phyloP scores from a whole-genome alignment of 2,888 invertebrate species.

The Platyscelio sp. region DNA sequence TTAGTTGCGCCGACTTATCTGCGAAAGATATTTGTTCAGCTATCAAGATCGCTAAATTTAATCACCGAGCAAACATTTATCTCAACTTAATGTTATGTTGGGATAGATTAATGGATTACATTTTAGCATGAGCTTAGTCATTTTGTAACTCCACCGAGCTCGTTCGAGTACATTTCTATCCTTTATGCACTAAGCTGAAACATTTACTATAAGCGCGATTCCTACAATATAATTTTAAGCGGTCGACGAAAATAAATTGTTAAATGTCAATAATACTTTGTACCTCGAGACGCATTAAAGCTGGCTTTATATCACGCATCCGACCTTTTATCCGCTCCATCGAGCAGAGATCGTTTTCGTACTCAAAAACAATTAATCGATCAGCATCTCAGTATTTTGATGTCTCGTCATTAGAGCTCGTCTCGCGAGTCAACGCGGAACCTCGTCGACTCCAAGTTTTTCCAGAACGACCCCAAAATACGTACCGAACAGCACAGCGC shows the following conservation, averaged over 20 bases:
- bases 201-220: conserved; percentile 43
- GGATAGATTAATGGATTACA: conserved; percentile 64
- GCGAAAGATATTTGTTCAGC: conserved; percentile 53
- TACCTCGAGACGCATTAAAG: conserved; percentile 11
- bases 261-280: conserved; percentile 53
- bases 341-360: conserved; percentile 19
- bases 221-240: conserved; percentile 42
- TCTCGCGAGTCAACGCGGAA: conserved; percentile 10
- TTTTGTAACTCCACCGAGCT: conserved; percentile 37
- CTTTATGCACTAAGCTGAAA: conserved; percentile 38
- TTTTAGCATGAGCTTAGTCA: conserved; percentile 55
- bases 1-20: conserved; percentile 38
- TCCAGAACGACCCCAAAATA: conserved; percentile 41
- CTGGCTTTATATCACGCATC: conserved; percentile 23
- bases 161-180: conserved; percentile 37
- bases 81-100: conserved; percentile 58
- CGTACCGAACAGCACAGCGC: conserved; percentile 25
- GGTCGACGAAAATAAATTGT: conserved; percentile 44
- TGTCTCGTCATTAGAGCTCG: conserved; percentile 31
- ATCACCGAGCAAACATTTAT: conserved; percentile 58
- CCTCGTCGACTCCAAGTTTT: conserved; percentile 16
- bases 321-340: conserved; percentile 20
- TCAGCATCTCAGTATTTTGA: conserved; percentile 11
- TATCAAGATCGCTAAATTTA: conserved; percentile 59
- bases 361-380: conserved; percentile 44